Percentiles rank a stretch among this genome's conserved stretches.
Evolutionary conservation across 1,140 invertebrate species (phyloP).

Genomic region (Pissodes strobi): DNA sequence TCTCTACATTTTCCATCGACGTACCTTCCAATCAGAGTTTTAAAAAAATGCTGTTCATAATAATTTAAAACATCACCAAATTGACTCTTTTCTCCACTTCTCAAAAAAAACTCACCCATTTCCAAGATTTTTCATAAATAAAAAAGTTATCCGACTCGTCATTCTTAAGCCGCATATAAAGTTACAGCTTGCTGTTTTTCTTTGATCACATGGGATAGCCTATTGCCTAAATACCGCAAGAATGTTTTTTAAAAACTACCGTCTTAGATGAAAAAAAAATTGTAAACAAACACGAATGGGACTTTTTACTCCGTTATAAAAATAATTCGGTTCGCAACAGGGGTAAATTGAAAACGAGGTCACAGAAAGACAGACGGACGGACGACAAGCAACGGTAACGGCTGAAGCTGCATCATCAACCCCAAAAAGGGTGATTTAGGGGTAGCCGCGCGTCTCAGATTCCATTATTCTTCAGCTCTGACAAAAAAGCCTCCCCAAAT

Average conservation of each 20-base stretch:
- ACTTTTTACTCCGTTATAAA: slow-evolving; percentile 14
- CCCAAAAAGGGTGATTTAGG: slow-evolving; percentile 51
- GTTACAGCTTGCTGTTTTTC: too few relatives aligned
- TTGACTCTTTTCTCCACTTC: too few relatives aligned
- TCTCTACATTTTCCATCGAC: neutral
- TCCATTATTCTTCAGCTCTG: slow-evolving; percentile 50
- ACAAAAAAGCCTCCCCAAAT: slow-evolving; percentile 47
- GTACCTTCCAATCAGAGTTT: too few relatives aligned
- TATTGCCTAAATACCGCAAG: neutral
- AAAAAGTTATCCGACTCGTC: too few relatives aligned
- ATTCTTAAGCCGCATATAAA: too few relatives aligned
- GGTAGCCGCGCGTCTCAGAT: slow-evolving; percentile 50
- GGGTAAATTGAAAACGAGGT: slow-evolving; percentile 29
- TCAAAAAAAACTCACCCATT: too few relatives aligned
- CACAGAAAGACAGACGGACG: slow-evolving; percentile 32
- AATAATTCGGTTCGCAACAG: slow-evolving; percentile 29
- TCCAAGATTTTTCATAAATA: too few relatives aligned
- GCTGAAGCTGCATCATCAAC: slow-evolving; percentile 47
- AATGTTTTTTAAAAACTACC: neutral
- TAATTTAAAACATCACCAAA: too few relatives aligned
- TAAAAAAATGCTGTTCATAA: too few relatives aligned
- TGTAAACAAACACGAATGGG: neutral
- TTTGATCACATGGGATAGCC: too few relatives aligned
- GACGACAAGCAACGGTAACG: slow-evolving; percentile 37
- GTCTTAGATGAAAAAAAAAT: neutral